phyloP scores from a whole-genome alignment of 2,888 invertebrate genomes.

The Herminia tarsipennalis region DNA sequence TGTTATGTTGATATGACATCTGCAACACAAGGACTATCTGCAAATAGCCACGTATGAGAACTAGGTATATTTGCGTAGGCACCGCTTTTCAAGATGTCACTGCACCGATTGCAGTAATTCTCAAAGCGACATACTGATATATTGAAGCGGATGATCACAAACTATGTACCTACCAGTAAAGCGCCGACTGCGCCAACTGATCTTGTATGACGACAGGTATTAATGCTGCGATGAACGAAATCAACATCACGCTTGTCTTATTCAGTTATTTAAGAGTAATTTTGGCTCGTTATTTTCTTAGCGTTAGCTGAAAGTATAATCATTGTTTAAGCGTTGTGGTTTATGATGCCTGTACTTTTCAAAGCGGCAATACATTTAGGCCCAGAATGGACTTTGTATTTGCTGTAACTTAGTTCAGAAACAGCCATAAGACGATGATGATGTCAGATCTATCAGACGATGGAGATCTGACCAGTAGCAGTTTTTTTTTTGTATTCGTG shows the following conservation, averaged over 20 bases:
- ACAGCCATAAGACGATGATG: too few relatives aligned
- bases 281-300: constrained; percentile 24
- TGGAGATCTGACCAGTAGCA: background rate
- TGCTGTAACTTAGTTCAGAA: too few relatives aligned
- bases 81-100: constrained; percentile 44
- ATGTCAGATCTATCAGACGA: too few relatives aligned
- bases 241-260: constrained; percentile 23
- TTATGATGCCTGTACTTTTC: too few relatives aligned
- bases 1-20: constrained; percentile 11
- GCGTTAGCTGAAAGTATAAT: too few relatives aligned
- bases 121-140: constrained; percentile 62
- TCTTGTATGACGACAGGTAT: constrained; percentile 50
- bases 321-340: too few relatives aligned
- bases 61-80: constrained; percentile 48
- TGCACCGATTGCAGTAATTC: constrained; percentile 54
- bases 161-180: constrained; percentile 13
- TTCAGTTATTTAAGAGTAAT: constrained; percentile 25
- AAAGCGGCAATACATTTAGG: too few relatives aligned
- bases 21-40: constrained; percentile 33
- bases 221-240: constrained; percentile 27
- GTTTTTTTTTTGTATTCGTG: background rate
- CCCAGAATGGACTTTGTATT: too few relatives aligned
- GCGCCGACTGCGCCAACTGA: constrained; percentile 46
- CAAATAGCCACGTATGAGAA: constrained; percentile 47
- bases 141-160: constrained; percentile 49